Evolutionary conservation across 2,888 invertebrate species (phyloP).

Genomic region (Temnothorax ravouxi): DNA sequence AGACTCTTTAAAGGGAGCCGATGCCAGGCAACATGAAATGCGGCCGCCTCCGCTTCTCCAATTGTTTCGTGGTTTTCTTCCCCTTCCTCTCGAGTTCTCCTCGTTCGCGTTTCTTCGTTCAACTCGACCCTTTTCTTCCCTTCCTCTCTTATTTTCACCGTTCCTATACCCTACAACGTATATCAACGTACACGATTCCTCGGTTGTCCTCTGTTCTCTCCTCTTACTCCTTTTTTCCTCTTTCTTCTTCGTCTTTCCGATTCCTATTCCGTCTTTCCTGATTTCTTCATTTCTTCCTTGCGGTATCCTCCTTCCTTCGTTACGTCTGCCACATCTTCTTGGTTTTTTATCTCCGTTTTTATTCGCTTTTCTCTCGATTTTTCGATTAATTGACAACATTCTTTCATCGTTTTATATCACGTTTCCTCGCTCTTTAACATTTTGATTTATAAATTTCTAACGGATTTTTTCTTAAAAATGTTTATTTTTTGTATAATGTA

Average conservation of each 20-base stretch:
- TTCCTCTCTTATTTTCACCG: slow-evolving; percentile 13
- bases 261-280: slow-evolving; percentile 57
- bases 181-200: slow-evolving; percentile 21
- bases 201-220: slow-evolving; percentile 36
- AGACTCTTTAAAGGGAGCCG: slow-evolving; percentile 84
- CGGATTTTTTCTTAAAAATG: background rate
- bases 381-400: background rate
- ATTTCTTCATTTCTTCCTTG: slow-evolving; percentile 66
- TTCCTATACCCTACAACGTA: background rate
- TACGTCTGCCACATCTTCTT: slow-evolving; percentile 26
- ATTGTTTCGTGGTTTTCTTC: slow-evolving; percentile 84
- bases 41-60: slow-evolving; percentile 84
- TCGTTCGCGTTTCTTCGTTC: slow-evolving; percentile 25
- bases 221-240: slow-evolving; percentile 28
- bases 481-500: background rate
- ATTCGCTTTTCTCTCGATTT: slow-evolving; percentile 13
- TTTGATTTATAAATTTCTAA: background rate
- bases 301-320: slow-evolving; percentile 2
- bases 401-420: background rate
- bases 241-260: slow-evolving; percentile 28
- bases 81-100: slow-evolving; percentile 59
- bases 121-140: slow-evolving; percentile 41
- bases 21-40: slow-evolving; percentile 83
- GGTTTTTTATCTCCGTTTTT: slow-evolving; percentile 23
- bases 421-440: background rate